These are phyloP conservation scores for Nothoprocta perdicaria DNA, from an alignment of 2,113 vertebrate species.

Conservation along the genomic window DNA sequence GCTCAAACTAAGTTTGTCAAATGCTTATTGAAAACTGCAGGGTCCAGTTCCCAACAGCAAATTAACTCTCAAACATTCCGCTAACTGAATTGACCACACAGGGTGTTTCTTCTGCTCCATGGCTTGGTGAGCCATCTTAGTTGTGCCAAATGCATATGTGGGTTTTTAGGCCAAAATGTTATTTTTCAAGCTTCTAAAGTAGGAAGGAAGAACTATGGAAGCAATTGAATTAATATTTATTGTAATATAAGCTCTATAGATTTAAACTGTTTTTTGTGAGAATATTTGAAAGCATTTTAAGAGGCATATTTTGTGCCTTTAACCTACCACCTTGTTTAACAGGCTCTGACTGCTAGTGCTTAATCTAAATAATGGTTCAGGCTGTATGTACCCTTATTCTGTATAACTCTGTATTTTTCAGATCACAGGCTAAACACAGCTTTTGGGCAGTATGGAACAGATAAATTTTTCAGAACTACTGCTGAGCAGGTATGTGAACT, in stretches of 20 bases:
- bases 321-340: neutral
- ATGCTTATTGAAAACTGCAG: neutral
- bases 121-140: neutral
- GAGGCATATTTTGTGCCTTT: rapidly evolving
- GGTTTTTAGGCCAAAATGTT: neutral
- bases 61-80: neutral
- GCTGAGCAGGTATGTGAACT: slow-evolving; percentile 77
- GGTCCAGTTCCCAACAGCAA: neutral
- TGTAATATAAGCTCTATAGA: neutral
- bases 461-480: slow-evolving; percentile 26
- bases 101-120: neutral
- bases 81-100: neutral
- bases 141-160: neutral
- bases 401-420: slow-evolving; percentile 43
- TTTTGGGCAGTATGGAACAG: slow-evolving; percentile 64
- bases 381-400: neutral
- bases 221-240: neutral
- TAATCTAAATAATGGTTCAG: neutral
- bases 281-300: neutral
- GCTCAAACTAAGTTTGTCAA: neutral
- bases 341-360: neutral
- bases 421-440: slow-evolving; percentile 71
- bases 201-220: neutral
- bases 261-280: neutral
- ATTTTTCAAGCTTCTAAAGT: neutral